Percentiles rank a stretch among this genome's conserved stretches.
These are phyloP conservation scores for Nephrotoma guestfalica DNA, from an alignment of 2,888 invertebrate genomes.

Conservation along the genomic window DNA sequence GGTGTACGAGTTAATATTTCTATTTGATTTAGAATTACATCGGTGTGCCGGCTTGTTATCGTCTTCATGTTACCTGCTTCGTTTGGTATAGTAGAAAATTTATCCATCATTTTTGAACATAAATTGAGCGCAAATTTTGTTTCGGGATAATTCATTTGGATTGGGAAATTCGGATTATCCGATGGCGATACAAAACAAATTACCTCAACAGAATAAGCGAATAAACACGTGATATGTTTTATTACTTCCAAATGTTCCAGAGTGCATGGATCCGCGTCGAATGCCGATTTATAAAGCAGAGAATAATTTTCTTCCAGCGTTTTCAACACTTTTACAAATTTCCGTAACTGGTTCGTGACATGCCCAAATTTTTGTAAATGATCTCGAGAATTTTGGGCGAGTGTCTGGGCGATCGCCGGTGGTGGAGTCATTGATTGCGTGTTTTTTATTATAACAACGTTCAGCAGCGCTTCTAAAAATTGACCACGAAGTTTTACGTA, in stretches of 20 bases:
- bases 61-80: slow-evolving; percentile 26
- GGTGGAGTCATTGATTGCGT: slow-evolving; percentile 73
- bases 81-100: slow-evolving; percentile 24
- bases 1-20: slow-evolving; percentile 47
- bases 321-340: slow-evolving; percentile 57
- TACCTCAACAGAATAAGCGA: slow-evolving; percentile 28
- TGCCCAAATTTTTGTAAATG: slow-evolving; percentile 66
- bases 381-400: slow-evolving; percentile 63
- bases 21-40: slow-evolving; percentile 42
- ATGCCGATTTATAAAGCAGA: slow-evolving; percentile 65
- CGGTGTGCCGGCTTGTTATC: slow-evolving; percentile 36
- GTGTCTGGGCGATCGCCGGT: slow-evolving; percentile 75
- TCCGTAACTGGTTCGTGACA: slow-evolving; percentile 61
- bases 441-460: slow-evolving; percentile 32
- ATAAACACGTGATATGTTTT: slow-evolving; percentile 27
- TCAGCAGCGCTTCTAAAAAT: slow-evolving; percentile 46
- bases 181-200: slow-evolving; percentile 30
- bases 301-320: slow-evolving; percentile 58
- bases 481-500: slow-evolving; percentile 61
- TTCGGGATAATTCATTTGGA: slow-evolving; percentile 28
- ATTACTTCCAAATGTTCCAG: slow-evolving; percentile 56
- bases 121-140: slow-evolving; percentile 23
- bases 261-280: slow-evolving; percentile 71
- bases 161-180: slow-evolving; percentile 26
- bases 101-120: slow-evolving; percentile 26